These are phyloP conservation scores for Melipona quadrifasciata DNA, from an alignment of 1,140 invertebrate species.

Conservation along the genomic window DNA sequence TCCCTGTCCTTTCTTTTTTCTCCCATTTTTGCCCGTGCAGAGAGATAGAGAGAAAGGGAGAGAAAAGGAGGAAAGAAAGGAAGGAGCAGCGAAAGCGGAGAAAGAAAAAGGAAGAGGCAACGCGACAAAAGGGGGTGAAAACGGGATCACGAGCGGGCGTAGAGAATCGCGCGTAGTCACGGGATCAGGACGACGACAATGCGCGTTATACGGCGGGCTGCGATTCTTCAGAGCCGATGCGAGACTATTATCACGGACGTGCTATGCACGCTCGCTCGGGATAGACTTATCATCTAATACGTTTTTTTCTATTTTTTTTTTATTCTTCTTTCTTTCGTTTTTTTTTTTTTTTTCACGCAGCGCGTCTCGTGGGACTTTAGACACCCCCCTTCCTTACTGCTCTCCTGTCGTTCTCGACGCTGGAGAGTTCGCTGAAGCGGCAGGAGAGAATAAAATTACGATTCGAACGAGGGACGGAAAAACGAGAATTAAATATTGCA, in stretches of 20 bases:
- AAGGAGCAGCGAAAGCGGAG: background rate
- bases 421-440: background rate
- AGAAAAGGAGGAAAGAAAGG: background rate
- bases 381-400: background rate
- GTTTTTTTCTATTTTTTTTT: background rate
- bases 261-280: background rate
- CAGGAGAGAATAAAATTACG: background rate
- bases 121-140: constrained; percentile 43
- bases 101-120: constrained; percentile 6
- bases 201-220: background rate
- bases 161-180: constrained; percentile 26
- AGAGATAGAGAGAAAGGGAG: background rate
- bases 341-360: background rate
- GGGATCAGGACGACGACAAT: constrained; percentile 36
- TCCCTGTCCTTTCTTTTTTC: background rate
- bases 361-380: background rate
- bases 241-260: constrained; percentile 44
- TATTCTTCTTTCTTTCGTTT: too few relatives aligned
- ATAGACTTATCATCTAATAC: constrained; percentile 5
- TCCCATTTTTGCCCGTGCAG: background rate
- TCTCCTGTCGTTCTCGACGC: background rate
- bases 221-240: constrained; percentile 47
- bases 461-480: background rate
- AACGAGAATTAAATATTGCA: background rate
- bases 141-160: constrained; percentile 43